Conservation (phyloP, 2,797 vertebrate species). For the Moxostoma hubbsi region DNA sequence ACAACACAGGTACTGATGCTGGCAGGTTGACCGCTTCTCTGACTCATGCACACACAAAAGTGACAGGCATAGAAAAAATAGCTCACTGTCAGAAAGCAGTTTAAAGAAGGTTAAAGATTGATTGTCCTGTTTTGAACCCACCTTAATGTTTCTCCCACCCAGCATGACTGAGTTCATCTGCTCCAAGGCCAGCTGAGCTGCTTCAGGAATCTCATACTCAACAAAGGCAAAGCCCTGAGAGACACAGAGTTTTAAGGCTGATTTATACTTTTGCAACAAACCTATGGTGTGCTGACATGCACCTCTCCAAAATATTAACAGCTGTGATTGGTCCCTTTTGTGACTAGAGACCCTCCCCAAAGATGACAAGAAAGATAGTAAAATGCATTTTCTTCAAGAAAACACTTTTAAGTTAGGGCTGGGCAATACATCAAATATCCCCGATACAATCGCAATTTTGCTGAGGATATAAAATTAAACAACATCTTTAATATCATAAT, state of each 20-base stretch:
- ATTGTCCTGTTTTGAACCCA: conserved; percentile 64
- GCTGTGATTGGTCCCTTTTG: too few relatives aligned
- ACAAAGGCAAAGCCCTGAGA: conserved; percentile 96
- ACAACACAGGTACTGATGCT: conserved; percentile 46
- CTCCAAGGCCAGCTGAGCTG: conserved; percentile 96
- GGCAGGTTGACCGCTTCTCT: not conserved
- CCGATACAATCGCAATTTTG: too few relatives aligned
- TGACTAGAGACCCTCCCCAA: too few relatives aligned
- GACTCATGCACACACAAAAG: not conserved
- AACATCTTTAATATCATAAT: too few relatives aligned
- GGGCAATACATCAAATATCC: too few relatives aligned
- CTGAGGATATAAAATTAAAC: too few relatives aligned
- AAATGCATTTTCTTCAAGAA: too few relatives aligned
- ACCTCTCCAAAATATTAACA: too few relatives aligned
- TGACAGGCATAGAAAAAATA: conserved; percentile 27
- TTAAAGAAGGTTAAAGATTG: not conserved
- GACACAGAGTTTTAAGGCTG: conserved; percentile 15
- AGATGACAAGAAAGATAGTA: too few relatives aligned
- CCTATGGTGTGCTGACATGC: too few relatives aligned
- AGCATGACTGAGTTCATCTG: conserved; percentile 99
- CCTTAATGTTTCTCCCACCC: conserved; percentile 98
- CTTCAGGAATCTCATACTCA: conserved; percentile 97
- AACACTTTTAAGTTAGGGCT: too few relatives aligned
- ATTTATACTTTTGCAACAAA: too few relatives aligned
- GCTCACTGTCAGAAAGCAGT: not conserved